Percentiles rank a stretch among this genome's conserved stretches.
Conservation (phyloP, 2,797 vertebrate species). For the Anabacerthia variegaticeps region DNA sequence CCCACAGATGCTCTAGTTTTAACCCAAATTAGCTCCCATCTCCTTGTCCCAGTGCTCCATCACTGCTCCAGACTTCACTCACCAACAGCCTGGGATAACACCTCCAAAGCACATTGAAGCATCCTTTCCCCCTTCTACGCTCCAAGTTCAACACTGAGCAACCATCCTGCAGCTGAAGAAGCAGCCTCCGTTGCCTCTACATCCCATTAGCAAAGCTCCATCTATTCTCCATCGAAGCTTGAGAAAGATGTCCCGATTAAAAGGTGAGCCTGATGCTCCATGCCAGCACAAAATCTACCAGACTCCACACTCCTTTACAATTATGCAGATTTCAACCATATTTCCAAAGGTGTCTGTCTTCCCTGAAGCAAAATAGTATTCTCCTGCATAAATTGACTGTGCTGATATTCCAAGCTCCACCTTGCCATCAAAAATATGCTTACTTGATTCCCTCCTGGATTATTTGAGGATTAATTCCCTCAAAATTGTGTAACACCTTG, state of each 20-base stretch:
- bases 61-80: neutral
- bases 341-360: neutral
- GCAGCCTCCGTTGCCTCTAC: accelerated
- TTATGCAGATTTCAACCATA: neutral
- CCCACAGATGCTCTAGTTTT: neutral
- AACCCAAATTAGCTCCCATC: neutral
- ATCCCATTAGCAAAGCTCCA: neutral
- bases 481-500: neutral
- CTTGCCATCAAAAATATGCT: neutral
- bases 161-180: neutral
- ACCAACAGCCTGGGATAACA: neutral
- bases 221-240: neutral
- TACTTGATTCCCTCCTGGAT: neutral
- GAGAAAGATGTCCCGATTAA: neutral
- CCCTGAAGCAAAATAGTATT: neutral
- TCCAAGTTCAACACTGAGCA: neutral
- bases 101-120: neutral
- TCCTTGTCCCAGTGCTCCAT: neutral
- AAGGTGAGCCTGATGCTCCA: neutral
- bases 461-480: neutral
- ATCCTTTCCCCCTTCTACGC: neutral
- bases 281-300: neutral
- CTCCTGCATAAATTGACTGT: neutral
- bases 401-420: neutral
- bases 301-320: neutral